Evolutionary conservation across 2,888 invertebrate genomes (phyloP).

Genomic region (Plagodis dolabraria): DNA sequence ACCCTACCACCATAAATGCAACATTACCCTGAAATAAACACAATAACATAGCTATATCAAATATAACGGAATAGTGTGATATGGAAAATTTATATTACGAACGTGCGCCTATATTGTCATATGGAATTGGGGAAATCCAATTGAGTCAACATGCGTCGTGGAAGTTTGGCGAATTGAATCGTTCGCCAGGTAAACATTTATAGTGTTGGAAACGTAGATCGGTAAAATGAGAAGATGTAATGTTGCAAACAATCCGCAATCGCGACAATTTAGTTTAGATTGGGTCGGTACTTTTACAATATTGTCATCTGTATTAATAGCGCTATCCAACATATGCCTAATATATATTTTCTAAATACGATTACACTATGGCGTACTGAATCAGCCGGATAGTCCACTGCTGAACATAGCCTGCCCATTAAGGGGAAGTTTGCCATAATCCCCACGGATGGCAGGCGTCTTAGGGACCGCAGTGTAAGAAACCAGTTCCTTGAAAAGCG

Average conservation of each 20-base stretch:
- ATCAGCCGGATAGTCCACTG: too few relatives aligned
- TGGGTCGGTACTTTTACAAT: too few relatives aligned
- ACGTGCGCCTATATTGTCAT: slow-evolving; percentile 59
- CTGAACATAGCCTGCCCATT: too few relatives aligned
- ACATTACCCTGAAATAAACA: slow-evolving; percentile 1
- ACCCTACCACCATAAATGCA: slow-evolving; percentile 5
- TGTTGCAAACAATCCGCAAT: neutral
- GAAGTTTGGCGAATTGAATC: slow-evolving; percentile 66
- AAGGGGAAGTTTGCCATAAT: too few relatives aligned
- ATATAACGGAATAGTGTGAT: slow-evolving; percentile 31
- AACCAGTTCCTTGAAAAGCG: too few relatives aligned
- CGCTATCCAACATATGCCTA: too few relatives aligned
- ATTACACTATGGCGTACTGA: too few relatives aligned
- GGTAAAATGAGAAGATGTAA: slow-evolving; percentile 8
- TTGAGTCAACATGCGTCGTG: slow-evolving; percentile 59
- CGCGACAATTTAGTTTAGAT: too few relatives aligned
- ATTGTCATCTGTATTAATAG: too few relatives aligned
- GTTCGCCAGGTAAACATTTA: slow-evolving; percentile 63
- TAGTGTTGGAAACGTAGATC: slow-evolving; percentile 46
- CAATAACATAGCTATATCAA: slow-evolving; percentile 34
- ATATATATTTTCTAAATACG: too few relatives aligned
- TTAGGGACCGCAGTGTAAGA: too few relatives aligned
- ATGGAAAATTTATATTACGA: slow-evolving; percentile 56
- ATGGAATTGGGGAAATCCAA: slow-evolving; percentile 71
- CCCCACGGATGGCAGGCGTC: too few relatives aligned